A percentile compares a stretch with the other conserved stretches of the same genome.
Evolutionary conservation across 2,797 vertebrate genomes (phyloP).

Genomic region (Hippoglossus hippoglossus): DNA sequence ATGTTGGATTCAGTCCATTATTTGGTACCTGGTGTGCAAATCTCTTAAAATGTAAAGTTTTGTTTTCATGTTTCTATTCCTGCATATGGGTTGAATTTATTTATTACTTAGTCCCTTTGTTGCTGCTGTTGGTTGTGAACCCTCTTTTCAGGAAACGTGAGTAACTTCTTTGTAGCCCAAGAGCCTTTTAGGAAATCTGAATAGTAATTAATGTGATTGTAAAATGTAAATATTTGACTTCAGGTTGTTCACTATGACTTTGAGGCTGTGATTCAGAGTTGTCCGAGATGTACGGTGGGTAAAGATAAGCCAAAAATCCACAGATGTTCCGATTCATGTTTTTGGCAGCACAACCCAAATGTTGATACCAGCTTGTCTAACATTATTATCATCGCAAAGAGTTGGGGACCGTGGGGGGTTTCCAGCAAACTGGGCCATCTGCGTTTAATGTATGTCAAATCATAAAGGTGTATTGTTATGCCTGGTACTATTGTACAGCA

Average conservation of each 20-base stretch:
- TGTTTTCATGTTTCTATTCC: slow-evolving; percentile 24
- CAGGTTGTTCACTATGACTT: slow-evolving; percentile 28
- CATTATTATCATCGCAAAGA: neutral
- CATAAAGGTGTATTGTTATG: too few relatives aligned
- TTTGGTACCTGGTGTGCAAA: slow-evolving; percentile 35
- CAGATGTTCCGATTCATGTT: neutral
- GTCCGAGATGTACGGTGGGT: neutral
- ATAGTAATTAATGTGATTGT: slow-evolving; percentile 47
- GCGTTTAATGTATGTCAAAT: too few relatives aligned
- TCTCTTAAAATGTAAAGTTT: neutral
- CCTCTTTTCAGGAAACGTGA: slow-evolving; percentile 6
- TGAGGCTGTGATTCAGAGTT: slow-evolving; percentile 55
- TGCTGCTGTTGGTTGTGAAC: slow-evolving; percentile 26
- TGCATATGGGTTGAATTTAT: slow-evolving; percentile 35
- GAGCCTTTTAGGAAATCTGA: slow-evolving; percentile 56
- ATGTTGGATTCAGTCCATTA: slow-evolving; percentile 26
- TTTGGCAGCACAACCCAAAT: too few relatives aligned
- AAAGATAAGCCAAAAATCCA: neutral
- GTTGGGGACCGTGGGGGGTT: neutral
- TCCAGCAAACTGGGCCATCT: neutral
- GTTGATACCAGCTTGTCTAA: neutral
- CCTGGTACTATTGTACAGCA: too few relatives aligned
- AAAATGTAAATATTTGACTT: slow-evolving; percentile 56
- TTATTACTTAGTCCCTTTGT: neutral
- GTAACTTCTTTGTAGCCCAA: slow-evolving; percentile 18